These are phyloP conservation scores for Pempheris klunzingeri DNA, from an alignment of 2,797 vertebrate genomes.

Conservation along the genomic window DNA sequence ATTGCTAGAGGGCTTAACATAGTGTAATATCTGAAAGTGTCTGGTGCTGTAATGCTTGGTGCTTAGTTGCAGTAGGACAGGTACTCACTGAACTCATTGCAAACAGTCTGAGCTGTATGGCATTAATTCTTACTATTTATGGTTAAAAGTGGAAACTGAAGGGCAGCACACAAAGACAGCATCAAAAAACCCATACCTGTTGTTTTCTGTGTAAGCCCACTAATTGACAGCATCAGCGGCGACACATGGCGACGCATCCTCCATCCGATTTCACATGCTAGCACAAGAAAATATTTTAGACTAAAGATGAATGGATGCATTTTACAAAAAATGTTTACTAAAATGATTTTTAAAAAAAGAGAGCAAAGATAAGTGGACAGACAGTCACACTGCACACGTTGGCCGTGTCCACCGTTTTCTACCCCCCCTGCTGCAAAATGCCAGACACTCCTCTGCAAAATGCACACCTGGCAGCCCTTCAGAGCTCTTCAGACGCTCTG, in stretches of 20 bases:
- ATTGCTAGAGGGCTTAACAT: slow-evolving; percentile 16
- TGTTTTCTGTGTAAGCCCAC: background rate
- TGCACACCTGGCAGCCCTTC: too few relatives aligned
- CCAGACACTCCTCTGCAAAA: too few relatives aligned
- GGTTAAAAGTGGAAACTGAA: background rate
- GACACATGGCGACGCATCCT: background rate
- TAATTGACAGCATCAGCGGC: background rate
- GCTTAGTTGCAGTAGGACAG: background rate
- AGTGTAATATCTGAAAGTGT: slow-evolving; percentile 8
- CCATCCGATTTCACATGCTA: too few relatives aligned
- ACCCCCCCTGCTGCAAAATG: too few relatives aligned
- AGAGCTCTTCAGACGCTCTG: too few relatives aligned
- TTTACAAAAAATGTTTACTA: too few relatives aligned
- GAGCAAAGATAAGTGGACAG: too few relatives aligned
- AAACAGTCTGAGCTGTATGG: slow-evolving; percentile 1
- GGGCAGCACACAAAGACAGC: background rate
- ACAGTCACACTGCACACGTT: too few relatives aligned
- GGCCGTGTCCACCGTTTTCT: too few relatives aligned
- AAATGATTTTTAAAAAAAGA: too few relatives aligned
- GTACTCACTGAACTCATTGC: background rate
- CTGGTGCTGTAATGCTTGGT: background rate
- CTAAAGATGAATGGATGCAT: too few relatives aligned
- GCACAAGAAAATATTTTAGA: too few relatives aligned
- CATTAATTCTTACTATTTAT: background rate
- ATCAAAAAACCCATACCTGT: background rate